Conservation (phyloP, 2,888 invertebrate species). For the Trissoscelio sp. region DNA sequence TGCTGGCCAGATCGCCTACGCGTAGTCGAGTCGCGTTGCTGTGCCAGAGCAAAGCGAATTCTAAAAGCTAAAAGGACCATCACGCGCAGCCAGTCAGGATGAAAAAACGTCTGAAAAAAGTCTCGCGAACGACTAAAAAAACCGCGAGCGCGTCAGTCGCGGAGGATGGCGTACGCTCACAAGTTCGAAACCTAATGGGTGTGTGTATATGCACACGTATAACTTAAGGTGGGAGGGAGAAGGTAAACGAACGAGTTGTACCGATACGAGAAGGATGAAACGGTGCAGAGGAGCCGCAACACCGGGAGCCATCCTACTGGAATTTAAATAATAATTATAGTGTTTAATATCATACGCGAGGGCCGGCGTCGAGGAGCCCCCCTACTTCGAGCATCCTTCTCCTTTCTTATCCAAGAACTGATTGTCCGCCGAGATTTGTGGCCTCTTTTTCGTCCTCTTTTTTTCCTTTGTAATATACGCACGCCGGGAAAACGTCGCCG, state of each 20-base stretch:
- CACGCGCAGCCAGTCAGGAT: conserved; percentile 64
- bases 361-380: conserved; percentile 52
- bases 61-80: conserved; percentile 79
- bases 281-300: conserved; percentile 76
- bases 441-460: conserved; percentile 16
- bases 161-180: conserved; percentile 20
- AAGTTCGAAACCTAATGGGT: not conserved
- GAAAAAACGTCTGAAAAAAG: conserved; percentile 46
- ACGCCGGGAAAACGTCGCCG: conserved; percentile 27
- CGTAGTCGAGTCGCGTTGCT: conserved; percentile 77
- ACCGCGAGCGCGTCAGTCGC: conserved; percentile 54
- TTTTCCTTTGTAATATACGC: not conserved
- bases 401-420: conserved; percentile 40
- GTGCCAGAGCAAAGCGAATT: conserved; percentile 80
- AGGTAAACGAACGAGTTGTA: conserved; percentile 55
- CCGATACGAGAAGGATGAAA: conserved; percentile 66
- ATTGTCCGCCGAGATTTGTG: conserved; percentile 41
- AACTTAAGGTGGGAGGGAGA: conserved; percentile 46
- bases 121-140: conserved; percentile 29
- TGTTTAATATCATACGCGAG: conserved; percentile 82
- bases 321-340: conserved; percentile 84
- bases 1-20: conserved; percentile 73
- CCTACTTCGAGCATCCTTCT: conserved; percentile 47
- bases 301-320: conserved; percentile 83
- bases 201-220: conserved; percentile 12